phyloP scores from a whole-genome alignment of 1,140 invertebrate genomes.

The Drosophila mayri region DNA sequence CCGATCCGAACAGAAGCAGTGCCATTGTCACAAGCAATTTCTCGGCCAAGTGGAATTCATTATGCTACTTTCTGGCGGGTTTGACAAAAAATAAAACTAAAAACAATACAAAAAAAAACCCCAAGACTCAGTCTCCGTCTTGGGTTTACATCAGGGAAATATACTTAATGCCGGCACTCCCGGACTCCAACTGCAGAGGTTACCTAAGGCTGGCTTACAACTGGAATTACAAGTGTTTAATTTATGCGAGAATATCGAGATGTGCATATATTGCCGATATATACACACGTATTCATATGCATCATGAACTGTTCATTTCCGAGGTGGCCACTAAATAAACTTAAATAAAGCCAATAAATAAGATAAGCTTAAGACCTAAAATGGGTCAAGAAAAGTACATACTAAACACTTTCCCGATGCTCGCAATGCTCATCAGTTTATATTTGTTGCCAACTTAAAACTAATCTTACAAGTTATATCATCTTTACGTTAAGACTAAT shows the following conservation, averaged over 20 bases:
- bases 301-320: neutral
- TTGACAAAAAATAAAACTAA: neutral
- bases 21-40: neutral
- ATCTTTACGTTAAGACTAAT: neutral
- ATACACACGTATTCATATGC: slow-evolving; percentile 6
- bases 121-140: neutral
- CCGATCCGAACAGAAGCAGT: slow-evolving; percentile 9
- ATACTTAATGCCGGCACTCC: neutral
- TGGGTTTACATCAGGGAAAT: neutral
- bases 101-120: too few relatives aligned
- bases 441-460: neutral
- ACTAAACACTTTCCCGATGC: neutral
- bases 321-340: neutral
- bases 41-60: neutral
- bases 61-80: neutral
- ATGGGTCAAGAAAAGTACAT: neutral
- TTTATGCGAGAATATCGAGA: slow-evolving; percentile 15
- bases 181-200: neutral
- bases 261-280: neutral
- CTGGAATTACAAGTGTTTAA: slow-evolving; percentile 15
- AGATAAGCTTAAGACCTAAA: neutral
- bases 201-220: neutral
- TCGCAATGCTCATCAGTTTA: neutral
- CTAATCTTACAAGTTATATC: neutral
- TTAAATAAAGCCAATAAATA: neutral